Conservation (phyloP, 2,113 vertebrate genomes). For the Promerops cafer region DNA sequence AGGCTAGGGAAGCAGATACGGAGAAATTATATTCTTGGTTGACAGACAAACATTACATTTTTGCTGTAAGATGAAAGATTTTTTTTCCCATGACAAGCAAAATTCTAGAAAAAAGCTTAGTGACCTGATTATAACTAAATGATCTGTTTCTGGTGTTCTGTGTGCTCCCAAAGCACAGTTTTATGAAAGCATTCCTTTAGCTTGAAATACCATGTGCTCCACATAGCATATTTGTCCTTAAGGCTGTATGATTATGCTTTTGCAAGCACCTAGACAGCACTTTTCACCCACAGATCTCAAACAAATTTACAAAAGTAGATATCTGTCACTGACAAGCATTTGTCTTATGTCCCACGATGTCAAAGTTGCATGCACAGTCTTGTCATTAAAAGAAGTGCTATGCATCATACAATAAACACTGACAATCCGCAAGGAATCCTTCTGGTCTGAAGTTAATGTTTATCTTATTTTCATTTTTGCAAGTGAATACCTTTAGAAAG, state of each 20-base stretch:
- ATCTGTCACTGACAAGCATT: neutral
- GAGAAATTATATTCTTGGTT: neutral
- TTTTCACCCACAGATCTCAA: neutral
- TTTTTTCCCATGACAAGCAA: neutral
- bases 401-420: neutral
- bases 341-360: neutral
- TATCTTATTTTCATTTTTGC: neutral
- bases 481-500: neutral
- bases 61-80: neutral
- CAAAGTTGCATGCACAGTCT: neutral
- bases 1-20: neutral
- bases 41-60: neutral
- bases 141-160: neutral
- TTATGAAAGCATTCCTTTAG: neutral
- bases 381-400: neutral
- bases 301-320: conserved; percentile 19
- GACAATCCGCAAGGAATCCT: neutral
- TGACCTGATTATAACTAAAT: neutral
- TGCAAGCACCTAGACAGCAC: neutral
- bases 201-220: neutral
- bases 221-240: neutral
- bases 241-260: neutral
- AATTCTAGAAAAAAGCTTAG: neutral
- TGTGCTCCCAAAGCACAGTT: neutral
- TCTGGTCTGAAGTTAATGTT: neutral